Evolutionary conservation across 1,140 invertebrate genomes (phyloP), one percentile per base, ranked within the genome.

Genomic region (Atta cephalotes): DNA sequence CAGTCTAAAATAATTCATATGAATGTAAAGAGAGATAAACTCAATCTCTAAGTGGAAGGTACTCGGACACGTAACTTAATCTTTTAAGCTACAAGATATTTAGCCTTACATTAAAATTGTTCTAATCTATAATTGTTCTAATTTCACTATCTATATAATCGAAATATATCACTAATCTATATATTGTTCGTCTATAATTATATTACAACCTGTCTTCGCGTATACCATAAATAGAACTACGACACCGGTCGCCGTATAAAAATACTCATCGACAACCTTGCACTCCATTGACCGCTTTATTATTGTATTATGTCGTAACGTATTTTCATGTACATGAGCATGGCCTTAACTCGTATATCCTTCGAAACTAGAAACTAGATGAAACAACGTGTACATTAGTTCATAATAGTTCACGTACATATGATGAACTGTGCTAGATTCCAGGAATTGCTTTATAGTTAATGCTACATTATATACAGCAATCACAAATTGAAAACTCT

Each of bases 191-290:
- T 51, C 60, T 90, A 84, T 84, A 89, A 89, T 89, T 87, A 84
- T 84, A 78, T 51, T 49, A 28, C 28, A 25, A 71, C 45, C 16
- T 77, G 71, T n/a, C 58, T 70, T 87, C 12, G 25, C 21, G 70
- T 56, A 45, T 45, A 71, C 86, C 82, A 66, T 86, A 85, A 93
- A 93, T 93, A 91, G 91, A 91, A 65, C 63, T 70, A 68, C 81
- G 85, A 66, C 72, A 86, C 76, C 86, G 86, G 71, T 92, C 87
- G 87, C 84, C 89, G 87, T 16, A 65, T 86, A 90, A 62, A 85
- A 77, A 82, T 86, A 87, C 70, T 62, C 77, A 86, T 71, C 14
- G 58, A 76, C 86, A 90, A 90, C 90, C 92, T 92, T 90, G 88
- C 72, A 72, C 60, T 62, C 74, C 85, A 84, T 82, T 92, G 86